Conservation (phyloP, 2,797 vertebrate genomes). For the Phrynocephalus forsythii region DNA sequence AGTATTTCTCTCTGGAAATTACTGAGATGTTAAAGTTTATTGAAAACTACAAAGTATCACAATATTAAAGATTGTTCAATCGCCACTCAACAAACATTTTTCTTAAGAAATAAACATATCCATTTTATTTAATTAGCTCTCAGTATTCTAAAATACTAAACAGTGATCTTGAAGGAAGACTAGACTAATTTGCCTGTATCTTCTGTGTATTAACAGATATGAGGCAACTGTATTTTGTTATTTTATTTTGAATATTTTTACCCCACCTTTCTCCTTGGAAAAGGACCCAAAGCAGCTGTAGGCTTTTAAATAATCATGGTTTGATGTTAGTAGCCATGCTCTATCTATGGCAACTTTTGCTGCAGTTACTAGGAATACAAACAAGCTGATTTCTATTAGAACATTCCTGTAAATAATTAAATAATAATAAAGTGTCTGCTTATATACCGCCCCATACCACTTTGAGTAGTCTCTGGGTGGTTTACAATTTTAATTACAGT, state of each 20-base stretch:
- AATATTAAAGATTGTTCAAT: not conserved
- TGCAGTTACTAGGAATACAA: not conserved
- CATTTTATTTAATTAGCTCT: too few relatives aligned
- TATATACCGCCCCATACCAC: too few relatives aligned
- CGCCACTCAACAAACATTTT: not conserved
- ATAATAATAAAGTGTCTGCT: not conserved
- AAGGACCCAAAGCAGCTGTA: not conserved
- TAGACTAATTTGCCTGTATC: not conserved
- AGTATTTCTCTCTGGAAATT: not conserved
- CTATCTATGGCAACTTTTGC: not conserved
- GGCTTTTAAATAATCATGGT: not conserved
- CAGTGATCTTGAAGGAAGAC: not conserved
- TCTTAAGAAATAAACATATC: not conserved
- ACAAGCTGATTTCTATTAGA: not conserved
- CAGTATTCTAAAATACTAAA: not conserved
- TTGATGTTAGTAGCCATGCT: not conserved
- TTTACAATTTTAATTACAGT: too few relatives aligned
- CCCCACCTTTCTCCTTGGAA: too few relatives aligned
- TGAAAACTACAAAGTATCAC: not conserved
- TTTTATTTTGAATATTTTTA: too few relatives aligned
- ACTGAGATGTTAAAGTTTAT: not conserved
- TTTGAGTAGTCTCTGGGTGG: too few relatives aligned
- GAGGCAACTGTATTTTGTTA: not conserved
- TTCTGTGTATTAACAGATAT: not conserved
- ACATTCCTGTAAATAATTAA: not conserved